phyloP scores from a whole-genome alignment of 1,140 invertebrate species.

The Bombus affinis region DNA sequence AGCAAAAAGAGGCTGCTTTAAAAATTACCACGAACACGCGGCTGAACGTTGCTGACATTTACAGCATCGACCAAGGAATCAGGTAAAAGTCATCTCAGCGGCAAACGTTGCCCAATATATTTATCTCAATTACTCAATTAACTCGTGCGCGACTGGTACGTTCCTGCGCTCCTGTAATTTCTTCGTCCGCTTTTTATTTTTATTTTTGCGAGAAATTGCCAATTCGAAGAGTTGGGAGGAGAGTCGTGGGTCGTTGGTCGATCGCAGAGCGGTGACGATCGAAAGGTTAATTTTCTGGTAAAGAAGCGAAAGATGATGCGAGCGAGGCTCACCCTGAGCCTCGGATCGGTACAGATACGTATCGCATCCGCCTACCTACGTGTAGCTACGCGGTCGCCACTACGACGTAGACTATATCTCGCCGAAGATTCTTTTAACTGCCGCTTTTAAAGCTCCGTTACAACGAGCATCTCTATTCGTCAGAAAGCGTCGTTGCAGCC shows the following conservation, averaged over 20 bases:
- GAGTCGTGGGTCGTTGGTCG: accelerated
- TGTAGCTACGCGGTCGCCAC: background rate
- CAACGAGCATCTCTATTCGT: background rate
- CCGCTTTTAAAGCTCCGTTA: background rate
- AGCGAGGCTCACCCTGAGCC: background rate
- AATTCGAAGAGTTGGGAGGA: background rate
- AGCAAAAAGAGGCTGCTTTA: background rate
- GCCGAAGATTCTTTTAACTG: background rate
- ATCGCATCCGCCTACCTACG: background rate
- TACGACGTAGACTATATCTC: background rate
- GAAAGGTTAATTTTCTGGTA: background rate
- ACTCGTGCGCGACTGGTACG: background rate
- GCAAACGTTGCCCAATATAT: slow-evolving; percentile 3
- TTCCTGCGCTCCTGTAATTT: background rate
- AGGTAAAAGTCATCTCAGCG: background rate
- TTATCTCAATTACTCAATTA: slow-evolving; percentile 11
- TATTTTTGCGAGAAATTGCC: background rate
- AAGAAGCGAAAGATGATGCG: background rate
- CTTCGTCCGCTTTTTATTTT: background rate
- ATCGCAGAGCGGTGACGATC: background rate
- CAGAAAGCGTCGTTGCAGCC: background rate
- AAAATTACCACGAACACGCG: slow-evolving; percentile 2
- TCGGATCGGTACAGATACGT: background rate
- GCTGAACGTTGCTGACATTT: slow-evolving; percentile 6
- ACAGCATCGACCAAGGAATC: background rate